Conservation (phyloP, 92 coral and sea anemone species). For the Porites rus region DNA sequence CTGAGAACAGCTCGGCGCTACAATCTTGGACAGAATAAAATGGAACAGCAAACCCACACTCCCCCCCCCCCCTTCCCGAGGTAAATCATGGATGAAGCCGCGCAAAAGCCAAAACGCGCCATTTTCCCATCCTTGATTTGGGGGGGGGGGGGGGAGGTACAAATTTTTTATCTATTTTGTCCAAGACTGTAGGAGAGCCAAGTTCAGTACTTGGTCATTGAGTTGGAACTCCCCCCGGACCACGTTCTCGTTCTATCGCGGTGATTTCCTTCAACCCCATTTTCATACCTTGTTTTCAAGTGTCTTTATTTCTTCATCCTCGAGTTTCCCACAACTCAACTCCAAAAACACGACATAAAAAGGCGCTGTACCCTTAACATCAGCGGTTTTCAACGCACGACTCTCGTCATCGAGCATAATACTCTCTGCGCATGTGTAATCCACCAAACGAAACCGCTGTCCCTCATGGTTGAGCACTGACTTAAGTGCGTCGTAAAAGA, state of each 20-base stretch:
- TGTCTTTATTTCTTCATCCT: neutral
- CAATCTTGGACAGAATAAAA: no score
- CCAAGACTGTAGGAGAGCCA: no score
- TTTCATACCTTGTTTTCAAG: slow-evolving; percentile 51
- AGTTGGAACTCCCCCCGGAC: no score
- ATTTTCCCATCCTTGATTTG: no score
- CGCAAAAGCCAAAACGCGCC: no score
- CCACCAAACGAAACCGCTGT: slow-evolving; percentile 42
- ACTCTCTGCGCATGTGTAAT: slow-evolving; percentile 69
- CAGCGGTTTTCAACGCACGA: slow-evolving; percentile 2
- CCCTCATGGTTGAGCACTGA: slow-evolving; percentile 12
- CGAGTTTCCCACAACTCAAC: slow-evolving; percentile 17
- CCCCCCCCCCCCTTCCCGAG: no score
- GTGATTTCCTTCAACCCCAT: no score
- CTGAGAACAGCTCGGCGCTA: no score
- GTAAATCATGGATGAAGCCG: no score
- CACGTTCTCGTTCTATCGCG: neutral
- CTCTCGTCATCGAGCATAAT: slow-evolving; percentile 30
- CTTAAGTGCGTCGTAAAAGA: slow-evolving; percentile 52
- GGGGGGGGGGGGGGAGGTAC: neutral
- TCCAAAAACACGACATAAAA: slow-evolving; percentile 59
- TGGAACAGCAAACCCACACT: no score
- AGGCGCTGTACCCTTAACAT: slow-evolving; percentile 32
- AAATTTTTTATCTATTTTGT: no score
- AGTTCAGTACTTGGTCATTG: no score